Base-by-base conservation (phyloP, 2,797 vertebrate species). In the Melopsittacus undulatus region DNA sequence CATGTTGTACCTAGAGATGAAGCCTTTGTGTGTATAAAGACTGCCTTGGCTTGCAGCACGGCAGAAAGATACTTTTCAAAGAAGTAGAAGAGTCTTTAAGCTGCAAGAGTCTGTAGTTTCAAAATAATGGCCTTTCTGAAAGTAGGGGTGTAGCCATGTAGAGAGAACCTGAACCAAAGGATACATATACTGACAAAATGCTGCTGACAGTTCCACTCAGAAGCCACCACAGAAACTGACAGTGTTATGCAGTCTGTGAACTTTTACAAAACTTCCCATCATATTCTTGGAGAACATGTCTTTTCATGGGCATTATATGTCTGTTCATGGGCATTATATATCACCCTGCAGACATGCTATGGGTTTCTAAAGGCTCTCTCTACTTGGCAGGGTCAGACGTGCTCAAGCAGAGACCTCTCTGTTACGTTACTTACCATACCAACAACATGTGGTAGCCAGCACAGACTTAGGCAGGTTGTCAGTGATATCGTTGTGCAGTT, bases 271-370 rank as follows among this genome's bases (percentile, higher is more conserved):
- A 30, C 45, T 68, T 83, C 15, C 34, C 40, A 22, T 23, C 42
- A 11, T 3, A 0, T 77, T 40, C 40, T 32, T 1, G 1, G 36
- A 67, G 77, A 29, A 48, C 6, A 0, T 27, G 8, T 36, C 40
- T 77, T 83, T 85, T 51, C n/a, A 34, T 18, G 43, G 36, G 17
- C 32, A 62, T 77, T 74, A 26, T 14, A 45, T 72, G 21, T 34
- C 21, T 46, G 34, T 85, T 51, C 40, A 34, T 16, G 46, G 40
- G 15, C n/a, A 64, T 77, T 74, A 26, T 15, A 6, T 24, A 42
- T 68, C 14, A 7, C 63, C 68, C 51, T 68, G 27, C 26, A 51
- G 26, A 49, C 0, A 0, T 30, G 19, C 29, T 74, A 14, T 34
- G 26, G 64, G 22, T 49, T 88, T 83, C 77, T 63, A 66, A 76